Evolutionary conservation across 1,140 invertebrate species (phyloP).

Genomic region (Penaeus vannamei): DNA sequence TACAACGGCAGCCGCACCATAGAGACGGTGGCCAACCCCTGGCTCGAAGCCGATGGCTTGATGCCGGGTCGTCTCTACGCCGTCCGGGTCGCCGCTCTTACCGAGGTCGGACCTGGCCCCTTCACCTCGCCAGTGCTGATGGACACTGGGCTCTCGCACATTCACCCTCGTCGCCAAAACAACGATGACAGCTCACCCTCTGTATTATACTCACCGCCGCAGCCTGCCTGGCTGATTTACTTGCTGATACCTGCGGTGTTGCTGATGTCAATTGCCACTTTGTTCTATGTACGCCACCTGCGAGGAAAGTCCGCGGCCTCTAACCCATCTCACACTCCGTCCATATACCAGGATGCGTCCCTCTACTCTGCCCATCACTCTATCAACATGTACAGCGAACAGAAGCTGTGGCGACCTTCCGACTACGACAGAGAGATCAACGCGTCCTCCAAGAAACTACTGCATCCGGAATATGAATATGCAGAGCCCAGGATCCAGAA

Average conservation of each 20-base stretch:
- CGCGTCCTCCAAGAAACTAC: conserved; percentile 51
- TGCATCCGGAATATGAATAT: conserved; percentile 63
- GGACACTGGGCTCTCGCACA: conserved; percentile 23
- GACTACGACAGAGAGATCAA: conserved; percentile 58
- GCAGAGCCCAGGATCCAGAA: conserved; percentile 60
- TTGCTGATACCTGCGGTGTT: conserved; percentile 60
- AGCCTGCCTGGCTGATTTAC: conserved; percentile 66
- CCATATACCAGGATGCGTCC: conserved; percentile 53
- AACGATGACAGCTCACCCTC: conserved; percentile 25
- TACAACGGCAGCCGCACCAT: conserved; percentile 55
- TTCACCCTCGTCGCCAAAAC: conserved; percentile 16
- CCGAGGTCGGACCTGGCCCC: conserved; percentile 61
- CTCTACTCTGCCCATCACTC: conserved; percentile 55
- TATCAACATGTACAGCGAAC: conserved; percentile 66
- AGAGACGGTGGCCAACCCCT: conserved; percentile 56
- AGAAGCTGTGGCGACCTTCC: conserved; percentile 61
- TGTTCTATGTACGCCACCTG: conserved; percentile 58
- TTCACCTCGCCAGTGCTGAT: conserved; percentile 53
- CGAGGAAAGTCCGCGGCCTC: conserved; percentile 51
- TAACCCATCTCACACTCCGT: conserved; percentile 43
- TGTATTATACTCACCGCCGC: conserved; percentile 57
- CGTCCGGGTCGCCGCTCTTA: conserved; percentile 63
- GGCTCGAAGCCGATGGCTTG: conserved; percentile 59
- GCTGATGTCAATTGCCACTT: conserved; percentile 53
- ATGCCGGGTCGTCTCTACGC: conserved; percentile 54